Evolutionary conservation across 2,888 invertebrate genomes (phyloP), one percentile per base, ranked within the genome.

Genomic region (Orthosia cruda): DNA sequence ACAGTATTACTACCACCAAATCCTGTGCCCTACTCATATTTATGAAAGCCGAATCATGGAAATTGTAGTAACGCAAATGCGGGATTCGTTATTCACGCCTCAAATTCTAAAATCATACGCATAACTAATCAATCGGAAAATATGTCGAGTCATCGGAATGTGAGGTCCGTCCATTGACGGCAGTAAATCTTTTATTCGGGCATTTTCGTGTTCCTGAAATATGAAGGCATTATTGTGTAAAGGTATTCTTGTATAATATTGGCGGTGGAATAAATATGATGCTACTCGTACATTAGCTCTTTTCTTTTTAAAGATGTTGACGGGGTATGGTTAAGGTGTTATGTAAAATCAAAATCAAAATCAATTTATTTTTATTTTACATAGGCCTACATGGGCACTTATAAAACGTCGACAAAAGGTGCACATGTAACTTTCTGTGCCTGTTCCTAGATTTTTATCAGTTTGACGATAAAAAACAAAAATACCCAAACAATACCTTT

Each of bases 61-160:
- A 75, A 80, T 64, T 54, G 12, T 63, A 54, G 52, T 67, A 52
- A 73, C 55, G 45, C 26, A 32, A 52, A 71, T 62, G 50, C 40
- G 45, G 47, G 54, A 63, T 77, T 45, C 52, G 26, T 66, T 71
- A 62, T 75, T 77, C 82, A 78, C 66, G 78, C 72, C 68, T 76
- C 26, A 63, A 64, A 76, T 79, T 58, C 74, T 79, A 65, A 77
- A 81, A 74, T 77, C 65, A 70, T 71, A 77, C 80, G 85, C 68
- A 73, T 77, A 71, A n/a, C 63, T 76, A 84, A 84, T 84, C 80
- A 84, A 74, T 70, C 73, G 75, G 75, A 80, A 77, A 80, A 83
- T 73, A 72, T 23, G 57, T 0, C 12, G 72, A 82, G 74, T 85
- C 83, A 82, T 72, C 57, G 23, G 45, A 65, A 73, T 71, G 61